Conservation (phyloP, 1,140 invertebrate species). For the Scaptomyza montana region DNA sequence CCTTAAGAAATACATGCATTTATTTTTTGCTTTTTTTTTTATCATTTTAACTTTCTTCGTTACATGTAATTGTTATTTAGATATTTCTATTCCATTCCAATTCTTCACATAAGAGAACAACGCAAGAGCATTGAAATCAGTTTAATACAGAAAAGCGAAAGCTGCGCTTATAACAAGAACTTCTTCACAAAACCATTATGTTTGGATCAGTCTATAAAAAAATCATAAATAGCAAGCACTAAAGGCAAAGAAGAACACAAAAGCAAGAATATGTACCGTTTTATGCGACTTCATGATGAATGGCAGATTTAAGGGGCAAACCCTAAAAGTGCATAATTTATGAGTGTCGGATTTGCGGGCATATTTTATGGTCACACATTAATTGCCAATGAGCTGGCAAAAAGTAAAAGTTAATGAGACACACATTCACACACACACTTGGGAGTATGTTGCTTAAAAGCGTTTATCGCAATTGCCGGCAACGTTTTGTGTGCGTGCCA, state of each 20-base stretch:
- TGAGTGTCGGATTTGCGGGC: constrained; percentile 11
- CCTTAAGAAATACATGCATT: too few species aligned
- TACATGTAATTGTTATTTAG: too few species aligned
- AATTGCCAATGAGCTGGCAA: constrained; percentile 47
- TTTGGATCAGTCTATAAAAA: neutral
- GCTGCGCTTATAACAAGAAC: too few species aligned
- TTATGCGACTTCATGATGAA: constrained; percentile 48
- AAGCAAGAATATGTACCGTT: constrained; percentile 16
- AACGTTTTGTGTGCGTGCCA: constrained; percentile 23
- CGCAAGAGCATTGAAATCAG: too few species aligned
- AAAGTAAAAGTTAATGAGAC: constrained; percentile 47
- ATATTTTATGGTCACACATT: constrained; percentile 42
- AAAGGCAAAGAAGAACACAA: constrained; percentile 2
- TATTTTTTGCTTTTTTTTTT: too few species aligned
- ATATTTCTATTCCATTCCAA: too few species aligned
- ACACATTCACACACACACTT: neutral
- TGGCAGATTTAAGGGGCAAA: constrained; percentile 25
- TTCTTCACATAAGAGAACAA: too few species aligned
- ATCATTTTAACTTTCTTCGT: too few species aligned
- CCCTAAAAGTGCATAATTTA: constrained; percentile 47
- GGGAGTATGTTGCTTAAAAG: constrained; percentile 35
- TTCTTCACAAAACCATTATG: neutral
- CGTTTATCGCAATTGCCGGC: constrained; percentile 47
- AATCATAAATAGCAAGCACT: neutral
- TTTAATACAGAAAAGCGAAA: too few species aligned